phyloP scores from a whole-genome alignment of 2,797 vertebrate genomes.

The Malacoraja senta region DNA sequence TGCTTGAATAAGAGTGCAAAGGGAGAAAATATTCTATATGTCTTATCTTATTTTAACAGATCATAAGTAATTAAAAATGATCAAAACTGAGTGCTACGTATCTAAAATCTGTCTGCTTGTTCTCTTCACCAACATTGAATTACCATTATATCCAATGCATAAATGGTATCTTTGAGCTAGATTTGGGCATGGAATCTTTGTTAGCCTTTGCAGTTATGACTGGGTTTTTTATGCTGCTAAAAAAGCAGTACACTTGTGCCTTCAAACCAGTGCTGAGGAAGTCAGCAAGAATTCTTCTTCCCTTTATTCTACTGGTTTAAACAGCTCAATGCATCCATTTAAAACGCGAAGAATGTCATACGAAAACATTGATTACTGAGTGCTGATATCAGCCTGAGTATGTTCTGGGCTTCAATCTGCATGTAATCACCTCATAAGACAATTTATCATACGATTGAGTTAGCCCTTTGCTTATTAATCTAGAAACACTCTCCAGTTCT shows the following conservation, averaged over 20 bases:
- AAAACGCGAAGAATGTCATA: neutral
- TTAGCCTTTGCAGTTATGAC: neutral
- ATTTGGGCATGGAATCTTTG: neutral
- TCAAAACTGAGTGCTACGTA: too few relatives aligned
- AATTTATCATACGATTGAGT: neutral
- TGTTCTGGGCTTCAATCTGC: neutral
- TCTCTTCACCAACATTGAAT: neutral
- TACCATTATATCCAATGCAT: neutral
- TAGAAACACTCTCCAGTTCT: neutral
- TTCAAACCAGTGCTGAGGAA: neutral
- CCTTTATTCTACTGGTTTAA: neutral
- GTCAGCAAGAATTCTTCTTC: too few relatives aligned
- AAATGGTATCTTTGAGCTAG: neutral
- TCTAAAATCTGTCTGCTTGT: neutral
- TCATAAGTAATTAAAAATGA: neutral
- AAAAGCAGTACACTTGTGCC: neutral
- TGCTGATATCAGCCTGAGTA: neutral
- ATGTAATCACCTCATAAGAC: neutral
- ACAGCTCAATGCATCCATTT: neutral
- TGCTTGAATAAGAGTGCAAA: neutral
- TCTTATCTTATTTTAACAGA: neutral
- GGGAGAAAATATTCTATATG: neutral
- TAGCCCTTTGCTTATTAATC: neutral
- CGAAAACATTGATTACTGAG: neutral
- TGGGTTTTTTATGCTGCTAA: neutral